Evolutionary conservation across 23 tunicate genomes (phyloP).

Genomic region (Clavelina lepadiformis): DNA sequence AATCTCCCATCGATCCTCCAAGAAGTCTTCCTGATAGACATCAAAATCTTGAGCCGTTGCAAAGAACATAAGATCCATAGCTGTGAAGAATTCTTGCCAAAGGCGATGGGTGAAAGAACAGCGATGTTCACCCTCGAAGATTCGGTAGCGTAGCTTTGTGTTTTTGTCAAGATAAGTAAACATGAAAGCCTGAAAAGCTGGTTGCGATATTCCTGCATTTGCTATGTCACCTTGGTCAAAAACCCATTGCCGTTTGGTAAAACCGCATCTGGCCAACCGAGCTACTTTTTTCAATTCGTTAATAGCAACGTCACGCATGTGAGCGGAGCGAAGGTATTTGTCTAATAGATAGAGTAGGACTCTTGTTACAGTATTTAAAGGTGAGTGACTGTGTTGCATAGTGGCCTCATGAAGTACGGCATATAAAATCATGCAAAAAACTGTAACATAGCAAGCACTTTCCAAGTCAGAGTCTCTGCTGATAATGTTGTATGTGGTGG

Average conservation of each 20-base stretch:
- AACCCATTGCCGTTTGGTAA: conserved; percentile 9
- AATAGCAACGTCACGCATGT: conserved; percentile 20
- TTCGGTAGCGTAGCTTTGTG: conserved; percentile 17
- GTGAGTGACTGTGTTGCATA: neutral
- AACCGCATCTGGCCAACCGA: conserved; percentile 24
- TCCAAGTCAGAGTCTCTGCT: conserved; percentile 39
- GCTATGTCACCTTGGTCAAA: conserved; percentile 13
- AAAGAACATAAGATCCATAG: conserved; percentile 36
- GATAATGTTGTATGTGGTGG: conserved; percentile 10
- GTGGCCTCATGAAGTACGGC: conserved; percentile 19
- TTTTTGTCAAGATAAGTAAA: conserved; percentile 21
- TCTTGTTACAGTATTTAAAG: conserved; percentile 26
- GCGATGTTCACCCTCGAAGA: conserved; percentile 32
- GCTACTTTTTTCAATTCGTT: conserved; percentile 22
- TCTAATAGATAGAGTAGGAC: conserved; percentile 36
- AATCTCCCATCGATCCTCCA: conserved; percentile 46
- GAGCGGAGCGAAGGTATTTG: conserved; percentile 32
- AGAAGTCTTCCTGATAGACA: neutral
- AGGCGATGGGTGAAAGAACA: conserved; percentile 39
- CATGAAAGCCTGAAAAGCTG: conserved; percentile 40
- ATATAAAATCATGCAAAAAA: conserved; percentile 41
- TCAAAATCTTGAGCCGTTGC: conserved; percentile 25
- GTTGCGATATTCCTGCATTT: conserved; percentile 12
- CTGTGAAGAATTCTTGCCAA: conserved; percentile 60
- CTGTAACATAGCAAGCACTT: conserved; percentile 40